Evolutionary conservation across 2,888 invertebrate genomes (phyloP).

Genomic region (Catocala nupta): DNA sequence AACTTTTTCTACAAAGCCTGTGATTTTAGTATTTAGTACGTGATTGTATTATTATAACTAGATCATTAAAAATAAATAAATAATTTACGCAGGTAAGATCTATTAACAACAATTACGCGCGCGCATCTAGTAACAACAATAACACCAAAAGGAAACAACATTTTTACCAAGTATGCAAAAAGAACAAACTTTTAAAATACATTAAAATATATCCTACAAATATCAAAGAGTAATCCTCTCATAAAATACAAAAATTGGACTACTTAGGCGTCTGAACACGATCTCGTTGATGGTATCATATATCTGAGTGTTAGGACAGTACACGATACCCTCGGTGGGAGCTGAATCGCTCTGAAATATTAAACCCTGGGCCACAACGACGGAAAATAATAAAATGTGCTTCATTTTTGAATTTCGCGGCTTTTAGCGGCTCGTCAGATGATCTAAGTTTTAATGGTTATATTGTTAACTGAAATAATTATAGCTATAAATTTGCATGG

Average conservation of each 20-base stretch:
- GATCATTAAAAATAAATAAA: too few species aligned
- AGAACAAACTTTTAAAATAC: too few species aligned
- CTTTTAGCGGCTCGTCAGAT: not conserved
- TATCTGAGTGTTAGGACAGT: slow-evolving; percentile 36
- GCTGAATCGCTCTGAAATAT: slow-evolving; percentile 49
- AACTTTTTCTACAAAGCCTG: too few species aligned
- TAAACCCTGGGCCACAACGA: slow-evolving; percentile 47
- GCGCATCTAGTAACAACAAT: too few species aligned
- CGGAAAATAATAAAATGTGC: slow-evolving; percentile 35
- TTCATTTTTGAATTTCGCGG: not conserved
- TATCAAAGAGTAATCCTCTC: not conserved
- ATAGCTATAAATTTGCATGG: not conserved
- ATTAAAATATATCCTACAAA: not conserved
- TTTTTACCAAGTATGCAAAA: too few species aligned
- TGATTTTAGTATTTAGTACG: too few species aligned
- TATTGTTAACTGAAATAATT: not conserved
- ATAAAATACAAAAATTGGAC: slow-evolving; percentile 19
- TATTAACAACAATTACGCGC: too few species aligned
- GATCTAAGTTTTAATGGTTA: not conserved
- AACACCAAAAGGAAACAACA: too few species aligned
- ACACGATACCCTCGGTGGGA: slow-evolving; percentile 49
- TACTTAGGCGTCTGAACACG: slow-evolving; percentile 37
- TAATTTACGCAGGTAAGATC: too few species aligned
- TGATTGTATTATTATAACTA: too few species aligned
- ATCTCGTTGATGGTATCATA: slow-evolving; percentile 38